A percentile compares a stretch with the other conserved stretches of the same genome.
Evolutionary conservation across 1,140 invertebrate genomes (phyloP).

Genomic region (Ostrea denselamellosa): DNA sequence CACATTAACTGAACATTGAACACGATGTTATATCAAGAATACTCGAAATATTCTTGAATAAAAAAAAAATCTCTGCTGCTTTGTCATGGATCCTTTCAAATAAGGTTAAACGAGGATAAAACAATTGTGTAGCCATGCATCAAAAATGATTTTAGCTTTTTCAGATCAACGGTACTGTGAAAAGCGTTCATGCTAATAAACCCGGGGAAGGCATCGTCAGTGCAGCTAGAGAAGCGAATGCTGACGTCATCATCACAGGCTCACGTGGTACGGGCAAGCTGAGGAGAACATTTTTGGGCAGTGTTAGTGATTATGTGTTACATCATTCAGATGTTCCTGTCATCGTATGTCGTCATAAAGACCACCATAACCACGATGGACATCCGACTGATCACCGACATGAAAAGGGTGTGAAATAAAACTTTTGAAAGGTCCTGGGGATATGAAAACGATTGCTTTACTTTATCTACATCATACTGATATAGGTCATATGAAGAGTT

Average conservation of each 20-base stretch:
- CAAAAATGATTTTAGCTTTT: background rate
- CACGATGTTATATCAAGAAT: too few species aligned
- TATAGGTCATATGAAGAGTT: too few species aligned
- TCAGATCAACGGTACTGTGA: conserved; percentile 47
- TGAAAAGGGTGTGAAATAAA: too few species aligned
- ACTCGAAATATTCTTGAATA: too few species aligned
- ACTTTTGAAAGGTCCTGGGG: too few species aligned
- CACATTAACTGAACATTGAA: too few species aligned
- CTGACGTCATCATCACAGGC: conserved; percentile 62
- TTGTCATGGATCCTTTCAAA: too few species aligned
- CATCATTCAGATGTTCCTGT: conserved; percentile 63
- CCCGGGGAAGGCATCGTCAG: conserved; percentile 62
- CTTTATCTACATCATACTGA: too few species aligned
- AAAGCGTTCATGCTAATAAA: conserved; percentile 45
- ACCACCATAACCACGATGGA: conserved; percentile 40
- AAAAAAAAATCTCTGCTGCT: too few species aligned
- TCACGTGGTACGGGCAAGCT: conserved; percentile 61
- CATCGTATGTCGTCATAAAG: conserved; percentile 55
- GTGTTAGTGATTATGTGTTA: conserved; percentile 66
- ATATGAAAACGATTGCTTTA: too few species aligned
- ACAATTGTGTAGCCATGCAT: too few species aligned
- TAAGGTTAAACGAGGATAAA: too few species aligned
- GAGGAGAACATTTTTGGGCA: conserved; percentile 62
- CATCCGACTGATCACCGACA: background rate
- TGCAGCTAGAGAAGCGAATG: conserved; percentile 61